Percentiles rank a stretch among this genome's conserved stretches.
Evolutionary conservation across 2,113 vertebrate species (phyloP).

Genomic region (Sisor rabdophorus): DNA sequence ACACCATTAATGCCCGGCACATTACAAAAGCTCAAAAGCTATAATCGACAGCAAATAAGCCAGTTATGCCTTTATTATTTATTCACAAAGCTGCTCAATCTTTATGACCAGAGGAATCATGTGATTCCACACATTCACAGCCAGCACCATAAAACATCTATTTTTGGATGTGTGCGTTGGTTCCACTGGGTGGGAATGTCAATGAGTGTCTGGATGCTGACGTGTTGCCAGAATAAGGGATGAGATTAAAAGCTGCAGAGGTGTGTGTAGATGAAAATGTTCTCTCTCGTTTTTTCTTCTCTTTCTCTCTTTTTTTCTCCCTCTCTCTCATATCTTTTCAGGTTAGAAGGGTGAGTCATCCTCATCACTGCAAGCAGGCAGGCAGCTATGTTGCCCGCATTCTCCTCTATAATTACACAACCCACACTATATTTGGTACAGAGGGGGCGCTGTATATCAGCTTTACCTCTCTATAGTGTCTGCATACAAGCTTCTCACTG

Average conservation of each 20-base stretch:
- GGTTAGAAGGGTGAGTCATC: slow-evolving; percentile 50
- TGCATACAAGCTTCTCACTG: not conserved
- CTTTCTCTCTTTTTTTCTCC: slow-evolving; percentile 23
- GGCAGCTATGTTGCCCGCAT: slow-evolving; percentile 35
- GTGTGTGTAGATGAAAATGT: slow-evolving; percentile 39
- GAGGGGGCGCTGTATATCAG: slow-evolving; percentile 44
- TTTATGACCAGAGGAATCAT: not conserved
- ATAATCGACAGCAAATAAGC: slow-evolving; percentile 1
- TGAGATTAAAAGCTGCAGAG: slow-evolving; percentile 28
- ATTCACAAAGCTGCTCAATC: not conserved
- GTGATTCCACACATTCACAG: not conserved
- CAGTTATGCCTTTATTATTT: not conserved
- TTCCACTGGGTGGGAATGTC: slow-evolving; percentile 14
- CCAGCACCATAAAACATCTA: not conserved
- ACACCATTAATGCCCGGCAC: not conserved
- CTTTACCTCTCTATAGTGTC: slow-evolving; percentile 23
- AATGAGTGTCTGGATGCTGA: not conserved
- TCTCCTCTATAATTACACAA: slow-evolving; percentile 49
- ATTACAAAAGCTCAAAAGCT: not conserved
- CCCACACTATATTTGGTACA: slow-evolving; percentile 44
- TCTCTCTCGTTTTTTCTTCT: slow-evolving; percentile 6
- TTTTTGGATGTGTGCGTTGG: slow-evolving; percentile 16
- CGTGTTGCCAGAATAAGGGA: not conserved
- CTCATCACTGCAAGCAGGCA: slow-evolving; percentile 32
- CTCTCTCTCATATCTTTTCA: slow-evolving; percentile 45